Evolutionary conservation across 2,113 vertebrate species (phyloP).

Genomic region (Smithornis capensis): DNA sequence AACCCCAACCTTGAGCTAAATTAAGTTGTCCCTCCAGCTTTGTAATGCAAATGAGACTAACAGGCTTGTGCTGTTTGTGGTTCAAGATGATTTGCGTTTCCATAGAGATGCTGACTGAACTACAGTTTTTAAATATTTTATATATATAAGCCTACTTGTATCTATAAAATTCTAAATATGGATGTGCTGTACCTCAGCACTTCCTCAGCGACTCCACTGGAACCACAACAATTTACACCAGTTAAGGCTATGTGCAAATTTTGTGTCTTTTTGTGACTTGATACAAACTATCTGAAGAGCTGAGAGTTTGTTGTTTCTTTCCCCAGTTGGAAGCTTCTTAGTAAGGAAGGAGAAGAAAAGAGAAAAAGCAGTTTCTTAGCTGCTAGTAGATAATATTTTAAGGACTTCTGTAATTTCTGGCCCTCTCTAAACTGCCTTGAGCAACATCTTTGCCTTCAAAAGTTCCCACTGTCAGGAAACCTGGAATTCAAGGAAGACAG

Average conservation of each 20-base stretch:
- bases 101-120: slow-evolving; percentile 54
- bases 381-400: not conserved
- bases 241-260: slow-evolving; percentile 18
- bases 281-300: not conserved
- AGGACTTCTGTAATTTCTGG: not conserved
- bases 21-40: slow-evolving; percentile 2
- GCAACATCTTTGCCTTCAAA: not conserved
- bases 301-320: not conserved
- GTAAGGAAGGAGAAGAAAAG: not conserved
- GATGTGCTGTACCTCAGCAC: slow-evolving; percentile 1
- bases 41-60: slow-evolving; percentile 53
- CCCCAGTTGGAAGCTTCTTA: not conserved
- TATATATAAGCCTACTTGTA: slow-evolving; percentile 9
- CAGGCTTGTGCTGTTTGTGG: slow-evolving; percentile 30
- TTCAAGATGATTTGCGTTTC: slow-evolving; percentile 51
- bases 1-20: slow-evolving; percentile 33
- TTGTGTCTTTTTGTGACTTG: not conserved
- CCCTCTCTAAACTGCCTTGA: not conserved
- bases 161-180: slow-evolving; percentile 42
- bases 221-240: not conserved
- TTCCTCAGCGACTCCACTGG: not conserved
- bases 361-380: not conserved
- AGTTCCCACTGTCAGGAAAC: not conserved
- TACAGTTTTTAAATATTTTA: not conserved
- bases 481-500: not conserved